Percentiles rank a stretch among this genome's conserved stretches.
These are phyloP conservation scores for Phyllopteryx taeniolatus DNA, from an alignment of 2,113 vertebrate genomes.

Conservation along the genomic window DNA sequence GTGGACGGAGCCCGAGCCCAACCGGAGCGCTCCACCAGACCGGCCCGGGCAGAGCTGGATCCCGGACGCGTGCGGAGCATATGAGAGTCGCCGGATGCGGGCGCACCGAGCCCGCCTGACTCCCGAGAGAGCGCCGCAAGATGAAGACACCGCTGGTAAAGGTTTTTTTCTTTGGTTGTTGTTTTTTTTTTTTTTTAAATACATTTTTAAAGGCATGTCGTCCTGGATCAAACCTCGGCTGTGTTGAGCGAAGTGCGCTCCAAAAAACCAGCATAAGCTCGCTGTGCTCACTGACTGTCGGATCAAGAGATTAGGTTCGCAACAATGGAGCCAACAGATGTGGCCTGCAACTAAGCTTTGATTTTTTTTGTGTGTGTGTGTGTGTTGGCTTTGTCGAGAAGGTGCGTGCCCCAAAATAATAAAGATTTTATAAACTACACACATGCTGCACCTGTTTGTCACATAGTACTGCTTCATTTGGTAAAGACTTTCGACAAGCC, in stretches of 20 bases:
- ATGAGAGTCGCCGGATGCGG: constrained; percentile 19
- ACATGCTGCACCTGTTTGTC: not conserved
- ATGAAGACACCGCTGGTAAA: constrained; percentile 95
- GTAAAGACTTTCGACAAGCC: not conserved
- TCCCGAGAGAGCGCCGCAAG: constrained; percentile 68
- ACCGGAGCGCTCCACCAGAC: constrained; percentile 1
- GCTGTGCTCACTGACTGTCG: constrained; percentile 29
- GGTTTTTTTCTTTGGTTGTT: not conserved
- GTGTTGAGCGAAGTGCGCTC: constrained; percentile 36
- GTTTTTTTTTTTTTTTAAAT: not conserved
- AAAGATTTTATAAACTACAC: not conserved
- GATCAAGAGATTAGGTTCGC: constrained; percentile 55
- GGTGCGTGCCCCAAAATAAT: no score
- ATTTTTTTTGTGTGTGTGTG: not conserved
- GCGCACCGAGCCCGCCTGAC: constrained; percentile 70
- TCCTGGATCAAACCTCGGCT: not conserved
- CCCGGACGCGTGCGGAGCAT: constrained; percentile 35
- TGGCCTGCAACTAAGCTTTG: constrained; percentile 28
- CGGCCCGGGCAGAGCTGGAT: constrained; percentile 61
- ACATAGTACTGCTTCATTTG: not conserved
- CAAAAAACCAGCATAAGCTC: constrained; percentile 1
- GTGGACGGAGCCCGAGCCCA: constrained; percentile 29
- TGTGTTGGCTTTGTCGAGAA: not conserved
- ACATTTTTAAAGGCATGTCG: not conserved
- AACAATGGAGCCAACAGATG: constrained; percentile 55